A percentile compares a stretch with the other conserved stretches of the same genome.
These are phyloP conservation scores for Botia almorhae DNA, from an alignment of 2,797 vertebrate genomes.

Conservation along the genomic window DNA sequence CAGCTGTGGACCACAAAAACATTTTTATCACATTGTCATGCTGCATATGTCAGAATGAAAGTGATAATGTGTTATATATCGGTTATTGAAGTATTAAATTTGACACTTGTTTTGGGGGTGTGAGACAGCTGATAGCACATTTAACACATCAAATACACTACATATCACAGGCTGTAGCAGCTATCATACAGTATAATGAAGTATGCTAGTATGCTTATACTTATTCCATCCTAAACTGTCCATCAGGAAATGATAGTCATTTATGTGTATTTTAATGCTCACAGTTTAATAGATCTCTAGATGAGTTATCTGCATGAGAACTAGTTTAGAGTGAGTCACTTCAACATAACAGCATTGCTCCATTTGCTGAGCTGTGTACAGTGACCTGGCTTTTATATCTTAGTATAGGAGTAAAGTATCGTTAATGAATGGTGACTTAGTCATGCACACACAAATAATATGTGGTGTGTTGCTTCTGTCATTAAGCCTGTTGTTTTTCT, in stretches of 20 bases:
- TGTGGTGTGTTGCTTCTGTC: too few species aligned
- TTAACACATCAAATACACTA: conserved; percentile 11
- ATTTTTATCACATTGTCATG: conserved; percentile 1
- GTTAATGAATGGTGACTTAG: background rate
- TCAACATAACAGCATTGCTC: conserved; percentile 9
- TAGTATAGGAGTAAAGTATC: conserved; percentile 10
- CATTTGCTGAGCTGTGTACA: conserved; percentile 15
- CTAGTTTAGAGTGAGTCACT: conserved; percentile 4
- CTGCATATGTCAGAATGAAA: conserved; percentile 6
- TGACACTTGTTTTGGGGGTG: background rate
- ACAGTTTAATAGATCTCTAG: background rate
- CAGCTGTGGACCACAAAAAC: background rate
- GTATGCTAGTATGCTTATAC: too few species aligned
- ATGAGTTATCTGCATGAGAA: background rate
- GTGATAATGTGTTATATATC: background rate
- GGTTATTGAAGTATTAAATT: background rate
- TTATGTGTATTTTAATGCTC: background rate
- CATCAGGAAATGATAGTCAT: too few species aligned
- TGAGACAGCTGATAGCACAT: conserved; percentile 8
- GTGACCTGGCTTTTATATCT: conserved; percentile 28
- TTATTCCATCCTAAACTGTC: too few species aligned
- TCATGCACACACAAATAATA: too few species aligned
- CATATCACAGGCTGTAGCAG: background rate
- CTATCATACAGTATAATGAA: background rate
- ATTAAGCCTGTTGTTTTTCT: too few species aligned